phyloP scores from a whole-genome alignment of 2,888 invertebrate species.

The Lycia hirtaria region DNA sequence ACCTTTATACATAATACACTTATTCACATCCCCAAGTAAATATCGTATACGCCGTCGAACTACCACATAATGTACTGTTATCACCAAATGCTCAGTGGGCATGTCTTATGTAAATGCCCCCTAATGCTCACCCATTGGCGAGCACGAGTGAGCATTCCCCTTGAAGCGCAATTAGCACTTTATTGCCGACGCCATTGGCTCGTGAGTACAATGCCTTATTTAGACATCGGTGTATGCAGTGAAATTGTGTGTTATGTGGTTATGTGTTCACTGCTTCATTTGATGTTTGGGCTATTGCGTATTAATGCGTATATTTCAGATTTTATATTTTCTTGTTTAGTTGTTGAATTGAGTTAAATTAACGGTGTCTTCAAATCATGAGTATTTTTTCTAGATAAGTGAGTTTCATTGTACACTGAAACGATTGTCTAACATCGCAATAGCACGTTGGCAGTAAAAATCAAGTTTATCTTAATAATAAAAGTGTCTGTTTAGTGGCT shows the following conservation, averaged over 20 bases:
- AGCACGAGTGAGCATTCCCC: conserved; percentile 80
- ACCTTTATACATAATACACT: no score
- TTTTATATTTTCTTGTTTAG: no score
- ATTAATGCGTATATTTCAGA: no score
- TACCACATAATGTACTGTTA: conserved; percentile 24
- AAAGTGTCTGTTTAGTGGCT: no score
- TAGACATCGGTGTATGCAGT: conserved; percentile 27
- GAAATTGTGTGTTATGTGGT: conserved; percentile 1
- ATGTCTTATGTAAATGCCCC: conserved; percentile 64
- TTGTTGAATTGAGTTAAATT: no score
- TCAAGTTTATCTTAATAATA: no score
- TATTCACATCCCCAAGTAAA: neutral
- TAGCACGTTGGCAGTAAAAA: no score
- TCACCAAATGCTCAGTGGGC: conserved; percentile 44
- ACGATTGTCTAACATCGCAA: no score
- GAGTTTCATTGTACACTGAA: no score
- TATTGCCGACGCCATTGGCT: conserved; percentile 73
- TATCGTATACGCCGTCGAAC: no score
- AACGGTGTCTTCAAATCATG: no score
- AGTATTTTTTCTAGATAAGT: no score
- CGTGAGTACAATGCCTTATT: conserved; percentile 49
- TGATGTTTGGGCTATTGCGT: neutral
- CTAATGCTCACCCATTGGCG: conserved; percentile 83
- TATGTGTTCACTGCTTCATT: neutral
- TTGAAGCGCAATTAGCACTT: conserved; percentile 79